Evolutionary conservation across 1,140 invertebrate species (phyloP), one percentile per base, ranked within the genome.

Genomic region (Triops longicaudatus): DNA sequence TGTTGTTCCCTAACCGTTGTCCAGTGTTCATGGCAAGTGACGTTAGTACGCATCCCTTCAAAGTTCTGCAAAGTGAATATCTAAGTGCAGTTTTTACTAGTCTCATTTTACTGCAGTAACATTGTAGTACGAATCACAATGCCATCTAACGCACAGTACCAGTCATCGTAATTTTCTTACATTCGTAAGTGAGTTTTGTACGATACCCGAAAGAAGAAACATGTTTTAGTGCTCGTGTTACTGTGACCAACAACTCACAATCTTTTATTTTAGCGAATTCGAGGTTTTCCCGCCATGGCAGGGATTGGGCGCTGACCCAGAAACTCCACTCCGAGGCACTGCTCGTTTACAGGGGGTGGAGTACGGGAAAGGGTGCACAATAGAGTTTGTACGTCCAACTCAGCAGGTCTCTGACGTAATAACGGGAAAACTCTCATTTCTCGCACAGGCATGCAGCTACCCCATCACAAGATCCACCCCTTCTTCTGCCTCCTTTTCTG

Each of bases 341-440:
- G 31, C 31, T 37, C 31, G 31, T 37, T 37, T 37, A 37, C 31
- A 2, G 31, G 31, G 7, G 31, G 31, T 37, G 31, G 31, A 37
- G 31, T 37, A 63, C 44, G 50, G 5, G 22, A 63, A 44, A 63
- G 50, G 22, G 50, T 17, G 14, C 22, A 63, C 4, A n/a, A 22
- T 63, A 37, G 31, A 37, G 31, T 37, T 37, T 7, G 31, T 37
- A 37, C 31, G 31, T 37, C 7, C 31, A 37, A 37, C 50, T 22
- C 50, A 63, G n/a, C 50, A 63, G 31, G 50, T 63, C 50, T 63
- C 50, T 63, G 50, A 63, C 50, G 50, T 63, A 63, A 17, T 63
- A 63, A 6, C 50, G 14, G 50, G 22, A 63, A 10, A 63, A 5
- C 22, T 22, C 50, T 22, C 17, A n/a, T 63, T 63, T 63, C 50